Evolutionary conservation across 2,888 invertebrate genomes (phyloP).

Genomic region (Hydraecia micacea): DNA sequence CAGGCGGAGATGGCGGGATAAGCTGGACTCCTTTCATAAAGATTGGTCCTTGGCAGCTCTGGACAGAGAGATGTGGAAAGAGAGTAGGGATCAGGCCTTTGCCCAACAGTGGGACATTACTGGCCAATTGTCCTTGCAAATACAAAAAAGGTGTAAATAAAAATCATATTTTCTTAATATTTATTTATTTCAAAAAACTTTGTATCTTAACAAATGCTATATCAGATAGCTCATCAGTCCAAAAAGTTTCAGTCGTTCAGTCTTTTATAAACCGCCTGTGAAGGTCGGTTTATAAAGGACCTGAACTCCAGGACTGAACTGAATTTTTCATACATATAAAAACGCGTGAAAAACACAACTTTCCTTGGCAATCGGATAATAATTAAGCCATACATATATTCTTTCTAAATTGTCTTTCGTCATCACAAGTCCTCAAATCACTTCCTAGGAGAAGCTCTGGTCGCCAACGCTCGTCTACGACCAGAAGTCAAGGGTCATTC

Average conservation of each 20-base stretch:
- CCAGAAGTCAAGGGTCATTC: constrained; percentile 66
- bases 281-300: no score
- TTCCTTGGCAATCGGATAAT: not conserved
- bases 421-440: constrained; percentile 11
- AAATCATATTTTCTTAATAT: not conserved
- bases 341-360: not conserved
- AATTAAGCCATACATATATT: not conserved
- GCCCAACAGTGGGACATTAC: no score
- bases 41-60: no score
- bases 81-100: no score
- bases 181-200: not conserved
- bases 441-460: constrained; percentile 24
- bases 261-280: not conserved
- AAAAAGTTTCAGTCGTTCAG: not conserved
- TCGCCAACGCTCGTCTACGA: constrained; percentile 7
- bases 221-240: not conserved
- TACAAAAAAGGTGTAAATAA: not conserved
- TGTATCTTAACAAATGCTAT: constrained; percentile 8
- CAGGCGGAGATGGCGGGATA: no score
- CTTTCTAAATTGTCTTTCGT: not conserved
- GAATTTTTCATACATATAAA: not conserved
- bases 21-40: no score
- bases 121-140: not conserved
- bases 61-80: no score
- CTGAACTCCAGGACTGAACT: not conserved